Conservation (phyloP, 2,888 invertebrate genomes). For the Melolontha melolontha region DNA sequence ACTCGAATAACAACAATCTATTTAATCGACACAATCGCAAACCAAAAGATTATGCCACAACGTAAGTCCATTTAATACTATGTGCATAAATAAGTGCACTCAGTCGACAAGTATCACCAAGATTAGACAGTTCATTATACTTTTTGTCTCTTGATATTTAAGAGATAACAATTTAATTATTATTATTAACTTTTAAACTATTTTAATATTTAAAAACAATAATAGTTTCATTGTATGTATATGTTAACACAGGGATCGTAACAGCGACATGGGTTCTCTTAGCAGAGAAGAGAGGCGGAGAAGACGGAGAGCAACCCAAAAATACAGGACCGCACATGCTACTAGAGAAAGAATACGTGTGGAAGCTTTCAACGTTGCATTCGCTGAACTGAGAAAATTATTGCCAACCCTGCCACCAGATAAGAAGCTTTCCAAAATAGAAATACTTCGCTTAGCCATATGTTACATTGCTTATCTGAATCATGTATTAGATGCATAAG, state of each 20-base stretch:
- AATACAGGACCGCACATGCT: conserved; percentile 96
- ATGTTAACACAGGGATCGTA: conserved; percentile 57
- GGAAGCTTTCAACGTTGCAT: conserved; percentile 97
- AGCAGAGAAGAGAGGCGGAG: conserved; percentile 86
- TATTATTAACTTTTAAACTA: too few species aligned
- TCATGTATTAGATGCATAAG: conserved; percentile 89
- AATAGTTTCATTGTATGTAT: too few species aligned
- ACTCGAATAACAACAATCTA: too few species aligned
- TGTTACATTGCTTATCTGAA: conserved; percentile 98
- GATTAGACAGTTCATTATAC: too few species aligned
- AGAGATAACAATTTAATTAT: too few species aligned
- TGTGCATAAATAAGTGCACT: too few species aligned
- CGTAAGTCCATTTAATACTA: too few species aligned
- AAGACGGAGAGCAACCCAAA: conserved; percentile 93
- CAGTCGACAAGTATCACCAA: too few species aligned
- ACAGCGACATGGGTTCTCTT: conserved; percentile 62
- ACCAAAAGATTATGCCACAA: too few species aligned
- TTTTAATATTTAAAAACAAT: too few species aligned
- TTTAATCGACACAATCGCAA: too few species aligned
- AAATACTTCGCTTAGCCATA: conserved; percentile 95
- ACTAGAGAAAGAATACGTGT: conserved; percentile 95
- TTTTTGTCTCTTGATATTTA: too few species aligned
- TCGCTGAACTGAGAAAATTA: conserved; percentile 88
- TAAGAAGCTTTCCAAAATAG: conserved; percentile 98
- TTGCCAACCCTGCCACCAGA: conserved; percentile 96